A percentile compares a stretch with the other conserved stretches of the same genome.
These are phyloP conservation scores for Philopedon plagiatum DNA, from an alignment of 2,888 invertebrate genomes.

Conservation along the genomic window DNA sequence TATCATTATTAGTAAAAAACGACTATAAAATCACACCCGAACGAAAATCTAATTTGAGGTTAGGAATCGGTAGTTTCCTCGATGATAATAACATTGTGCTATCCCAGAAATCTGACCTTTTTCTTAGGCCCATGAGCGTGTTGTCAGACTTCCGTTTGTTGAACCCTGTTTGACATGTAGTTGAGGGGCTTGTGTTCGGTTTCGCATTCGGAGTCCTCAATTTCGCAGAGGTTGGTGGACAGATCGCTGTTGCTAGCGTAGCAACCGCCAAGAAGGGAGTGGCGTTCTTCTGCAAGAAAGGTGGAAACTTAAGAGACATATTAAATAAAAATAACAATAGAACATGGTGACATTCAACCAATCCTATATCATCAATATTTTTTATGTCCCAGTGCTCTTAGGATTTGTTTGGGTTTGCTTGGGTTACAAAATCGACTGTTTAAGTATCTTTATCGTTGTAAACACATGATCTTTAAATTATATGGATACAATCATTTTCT, in stretches of 20 bases:
- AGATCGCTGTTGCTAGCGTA: slow-evolving; percentile 87
- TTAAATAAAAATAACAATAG: no score
- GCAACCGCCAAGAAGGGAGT: slow-evolving; percentile 82
- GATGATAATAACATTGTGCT: slow-evolving; percentile 59
- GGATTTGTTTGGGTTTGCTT: no score
- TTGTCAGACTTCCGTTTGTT: slow-evolving; percentile 68
- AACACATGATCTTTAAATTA: no score
- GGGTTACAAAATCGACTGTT: no score
- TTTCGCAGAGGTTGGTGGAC: slow-evolving; percentile 91
- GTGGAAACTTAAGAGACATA: slow-evolving; percentile 20
- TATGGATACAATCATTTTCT: no score
- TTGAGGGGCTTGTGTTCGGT: slow-evolving; percentile 68
- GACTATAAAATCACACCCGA: background rate
- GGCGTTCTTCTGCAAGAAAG: slow-evolving; percentile 76
- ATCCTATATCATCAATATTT: no score
- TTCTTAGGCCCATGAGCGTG: slow-evolving; percentile 54
- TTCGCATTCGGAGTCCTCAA: slow-evolving; percentile 89
- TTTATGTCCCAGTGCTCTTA: no score
- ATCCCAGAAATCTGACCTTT: slow-evolving; percentile 63
- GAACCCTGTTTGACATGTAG: slow-evolving; percentile 63
- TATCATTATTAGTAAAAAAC: background rate
- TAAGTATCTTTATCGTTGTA: no score
- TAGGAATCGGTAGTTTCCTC: slow-evolving; percentile 22
- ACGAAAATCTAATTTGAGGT: slow-evolving; percentile 20
- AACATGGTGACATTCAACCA: no score